Evolutionary conservation across 2,113 vertebrate species (phyloP), one percentile per base, ranked within the genome.

Genomic region (Thamnophis sirtalis): DNA sequence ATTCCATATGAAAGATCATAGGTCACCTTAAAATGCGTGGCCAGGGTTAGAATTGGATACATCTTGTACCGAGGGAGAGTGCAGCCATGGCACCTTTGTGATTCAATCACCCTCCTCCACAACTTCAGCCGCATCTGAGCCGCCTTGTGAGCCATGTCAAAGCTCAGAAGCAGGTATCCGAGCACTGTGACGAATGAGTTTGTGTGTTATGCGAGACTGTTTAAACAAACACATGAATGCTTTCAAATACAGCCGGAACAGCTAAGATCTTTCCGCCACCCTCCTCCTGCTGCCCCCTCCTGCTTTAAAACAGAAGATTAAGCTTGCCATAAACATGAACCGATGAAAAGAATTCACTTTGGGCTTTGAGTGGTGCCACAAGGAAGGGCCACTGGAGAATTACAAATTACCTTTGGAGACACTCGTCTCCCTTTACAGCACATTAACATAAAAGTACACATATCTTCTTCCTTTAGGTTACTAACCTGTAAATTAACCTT

Each of bases 401-500:
- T 97, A 97, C 97, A 98, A 97, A 98, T 97, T 97, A 97, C 97
- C 96, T 96, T 95, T 97, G 97, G 97, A 98, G 97, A 98, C 97
- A 97, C 96, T 85, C 85, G 97, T 97, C 97, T 97, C 97, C 96
- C 96, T 97, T 97, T 97, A 96, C 95, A 96, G 96, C 97, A 95
- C 96, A 96, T 96, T 95, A 96, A 96, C 96, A 97, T 96, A 96
- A 97, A 96, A 97, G 96, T 96, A 97, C 96, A 97, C 97, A 97
- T 98, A 98, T 98, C 97, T 98, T 97, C 97, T 98, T 97, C 98
- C 97, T 97, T 97, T 97, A 97, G 97, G 97, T 97, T 97, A 97
- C 97, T 98, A 98, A 98, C 97, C 97, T 98, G 97, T 97, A 98
- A 98, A 98, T 98, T 98, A 98, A 97, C 97, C 97, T 98, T 98